Evolutionary conservation across 2,113 vertebrate genomes (phyloP).

Genomic region (Sinosuthora webbiana): DNA sequence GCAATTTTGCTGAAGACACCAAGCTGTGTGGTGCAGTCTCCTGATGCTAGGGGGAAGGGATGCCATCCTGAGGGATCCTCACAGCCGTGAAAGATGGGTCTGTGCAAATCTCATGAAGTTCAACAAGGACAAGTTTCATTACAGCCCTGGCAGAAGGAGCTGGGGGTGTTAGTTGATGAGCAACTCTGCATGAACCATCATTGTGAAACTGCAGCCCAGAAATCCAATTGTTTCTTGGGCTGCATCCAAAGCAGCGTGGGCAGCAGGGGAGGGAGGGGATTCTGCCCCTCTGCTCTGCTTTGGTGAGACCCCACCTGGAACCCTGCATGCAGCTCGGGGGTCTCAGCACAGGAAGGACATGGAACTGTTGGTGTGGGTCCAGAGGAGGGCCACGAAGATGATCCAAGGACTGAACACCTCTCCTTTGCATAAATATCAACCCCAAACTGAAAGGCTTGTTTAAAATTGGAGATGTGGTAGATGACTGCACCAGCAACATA

Average conservation of each 20-base stretch:
- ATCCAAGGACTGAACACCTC: background rate
- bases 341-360: background rate
- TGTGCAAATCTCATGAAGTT: background rate
- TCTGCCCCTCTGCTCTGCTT: background rate
- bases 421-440: background rate
- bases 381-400: background rate
- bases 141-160: background rate
- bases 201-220: background rate
- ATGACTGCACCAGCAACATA: constrained; percentile 14
- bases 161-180: background rate
- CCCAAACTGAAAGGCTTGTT: constrained; percentile 3
- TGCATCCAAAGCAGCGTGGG: background rate
- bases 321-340: background rate
- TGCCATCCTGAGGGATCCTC: background rate
- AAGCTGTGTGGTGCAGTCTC: background rate
- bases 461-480: constrained; percentile 3
- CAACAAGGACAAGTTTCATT: background rate
- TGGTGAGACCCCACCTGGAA: background rate
- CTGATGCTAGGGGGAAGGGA: background rate
- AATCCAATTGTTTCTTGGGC: background rate
- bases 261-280: background rate
- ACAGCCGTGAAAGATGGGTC: background rate
- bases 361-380: accelerated
- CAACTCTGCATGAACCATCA: background rate
- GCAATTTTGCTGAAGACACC: background rate